Base-by-base conservation (phyloP, 2,797 vertebrate genomes). In the Sebastes diaconus region DNA sequence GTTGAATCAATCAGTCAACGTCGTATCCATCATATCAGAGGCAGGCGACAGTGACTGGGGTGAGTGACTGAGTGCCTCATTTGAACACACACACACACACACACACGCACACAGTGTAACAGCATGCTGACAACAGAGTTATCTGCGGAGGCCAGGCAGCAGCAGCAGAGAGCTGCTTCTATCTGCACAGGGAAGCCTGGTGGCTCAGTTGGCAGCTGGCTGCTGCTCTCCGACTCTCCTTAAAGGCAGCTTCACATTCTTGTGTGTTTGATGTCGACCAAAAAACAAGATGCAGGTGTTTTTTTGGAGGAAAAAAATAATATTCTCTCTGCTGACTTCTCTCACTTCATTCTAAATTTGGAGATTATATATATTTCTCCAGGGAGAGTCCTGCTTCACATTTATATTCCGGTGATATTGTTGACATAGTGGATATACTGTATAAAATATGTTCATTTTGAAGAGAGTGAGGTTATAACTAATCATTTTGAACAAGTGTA, bases 121-220 rank as follows among this genome's bases (percentile, higher is more conserved):
- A 75, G 87, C 63, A 54, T 52, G 29, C 77, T 16, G 46, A 77
- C 73, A 80, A 80, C 69, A 90, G 75, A 90, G 91, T 93, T 93
- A 93, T 93, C 91, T 92, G 81, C 75, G 58, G 82, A 89, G 89
- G 88, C 89, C 93, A 94, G 91, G 87, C 90, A 87, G 83, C 87
- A 88, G 79, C 83, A 86, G 89, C 83, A 86, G 86, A 92, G 89
- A 87, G 76, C 91, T 68, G 77, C 72, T 71, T 90, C 90, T 92
- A 91, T 94, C 91, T 93, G 84, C 79, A 80, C 75, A 87, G 85
- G 86, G 86, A 73, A 72, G 81, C 77, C 84, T 84, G 83, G 75
- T 89, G 88, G 77, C 84, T 83, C 86, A 81, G 86, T 85, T 88
- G 91, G 92, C 91, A 91, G 88, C 91, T 92, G 84, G 84, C 76